phyloP scores from a whole-genome alignment of 2,113 vertebrate species.

The Aphyosemion australe region DNA sequence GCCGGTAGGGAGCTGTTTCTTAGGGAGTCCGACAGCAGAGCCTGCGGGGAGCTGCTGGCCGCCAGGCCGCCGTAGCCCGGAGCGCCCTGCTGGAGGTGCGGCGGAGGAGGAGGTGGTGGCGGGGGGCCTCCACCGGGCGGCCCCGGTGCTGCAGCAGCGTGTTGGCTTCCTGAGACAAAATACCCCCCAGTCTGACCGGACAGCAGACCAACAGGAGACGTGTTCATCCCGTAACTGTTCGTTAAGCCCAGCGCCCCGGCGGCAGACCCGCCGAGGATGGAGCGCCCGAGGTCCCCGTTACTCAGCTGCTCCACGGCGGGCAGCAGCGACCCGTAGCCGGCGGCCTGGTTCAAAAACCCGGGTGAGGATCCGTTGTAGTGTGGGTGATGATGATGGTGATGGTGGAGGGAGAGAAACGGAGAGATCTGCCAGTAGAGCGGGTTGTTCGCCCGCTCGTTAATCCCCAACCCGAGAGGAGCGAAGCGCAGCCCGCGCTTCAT shows the following conservation, averaged over 20 bases:
- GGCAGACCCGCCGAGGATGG: constrained; percentile 67
- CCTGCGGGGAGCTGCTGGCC: constrained; percentile 61
- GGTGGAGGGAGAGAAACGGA: constrained; percentile 81
- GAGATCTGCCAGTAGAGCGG: constrained; percentile 84
- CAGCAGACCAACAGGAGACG: constrained; percentile 77
- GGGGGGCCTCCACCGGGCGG: constrained; percentile 38
- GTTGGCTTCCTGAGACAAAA: constrained; percentile 77
- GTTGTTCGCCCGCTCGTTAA: constrained; percentile 75
- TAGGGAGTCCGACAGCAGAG: constrained; percentile 76
- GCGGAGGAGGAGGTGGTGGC: constrained; percentile 43
- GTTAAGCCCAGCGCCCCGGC: constrained; percentile 69
- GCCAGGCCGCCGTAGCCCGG: constrained; percentile 57
- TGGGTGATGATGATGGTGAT: constrained; percentile 77
- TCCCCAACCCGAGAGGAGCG: constrained; percentile 76
- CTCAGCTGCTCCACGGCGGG: constrained; percentile 76
- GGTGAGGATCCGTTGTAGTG: constrained; percentile 77
- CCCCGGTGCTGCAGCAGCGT: constrained; percentile 31
- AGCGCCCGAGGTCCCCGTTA: constrained; percentile 74
- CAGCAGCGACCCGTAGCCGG: constrained; percentile 77
- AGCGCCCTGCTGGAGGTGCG: constrained; percentile 69
- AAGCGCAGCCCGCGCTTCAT: constrained; percentile 83
- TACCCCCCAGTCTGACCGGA: constrained; percentile 76
- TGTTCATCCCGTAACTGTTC: constrained; percentile 76
- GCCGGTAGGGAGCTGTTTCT: constrained; percentile 70
- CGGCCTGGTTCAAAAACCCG: constrained; percentile 75